Conservation (phyloP, 2,113 vertebrate species). For the Malurus elegans region DNA sequence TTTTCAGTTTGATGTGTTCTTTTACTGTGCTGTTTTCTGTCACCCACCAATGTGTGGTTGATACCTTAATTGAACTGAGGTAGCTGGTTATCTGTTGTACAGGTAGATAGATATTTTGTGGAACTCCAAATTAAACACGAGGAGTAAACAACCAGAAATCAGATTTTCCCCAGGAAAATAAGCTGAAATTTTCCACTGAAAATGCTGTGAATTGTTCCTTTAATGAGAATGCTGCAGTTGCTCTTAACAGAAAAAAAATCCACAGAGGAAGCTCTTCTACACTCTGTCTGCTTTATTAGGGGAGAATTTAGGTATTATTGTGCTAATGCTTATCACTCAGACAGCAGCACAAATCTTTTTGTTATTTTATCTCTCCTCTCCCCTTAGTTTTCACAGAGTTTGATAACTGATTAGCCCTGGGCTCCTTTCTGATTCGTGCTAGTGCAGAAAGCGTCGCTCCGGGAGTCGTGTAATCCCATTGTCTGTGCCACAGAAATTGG, state of each 20-base stretch:
- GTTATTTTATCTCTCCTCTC: not conserved
- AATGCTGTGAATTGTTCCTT: not conserved
- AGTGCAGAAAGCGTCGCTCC: not conserved
- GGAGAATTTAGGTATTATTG: not conserved
- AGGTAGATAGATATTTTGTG: not conserved
- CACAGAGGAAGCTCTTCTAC: not conserved
- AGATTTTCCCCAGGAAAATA: not conserved
- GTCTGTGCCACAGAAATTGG: not conserved
- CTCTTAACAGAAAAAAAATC: not conserved
- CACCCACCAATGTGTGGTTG: not conserved
- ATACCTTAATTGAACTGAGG: not conserved
- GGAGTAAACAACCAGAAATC: not conserved
- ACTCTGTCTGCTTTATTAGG: not conserved
- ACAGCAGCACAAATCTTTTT: slow-evolving; percentile 9
- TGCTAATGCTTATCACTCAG: slow-evolving; percentile 12
- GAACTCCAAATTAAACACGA: not conserved
- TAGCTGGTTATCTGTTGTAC: not conserved
- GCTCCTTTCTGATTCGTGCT: not conserved
- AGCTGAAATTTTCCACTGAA: not conserved
- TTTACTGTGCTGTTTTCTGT: not conserved
- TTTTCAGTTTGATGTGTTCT: not conserved
- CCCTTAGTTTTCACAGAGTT: not conserved
- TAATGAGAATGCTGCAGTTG: not conserved
- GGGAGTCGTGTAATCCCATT: slow-evolving; percentile 19
- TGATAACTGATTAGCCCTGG: slow-evolving; percentile 1